Evolutionary conservation across 2,797 vertebrate species (phyloP), one percentile per base, ranked within the genome.

Genomic region (Etheostoma perlongum): DNA sequence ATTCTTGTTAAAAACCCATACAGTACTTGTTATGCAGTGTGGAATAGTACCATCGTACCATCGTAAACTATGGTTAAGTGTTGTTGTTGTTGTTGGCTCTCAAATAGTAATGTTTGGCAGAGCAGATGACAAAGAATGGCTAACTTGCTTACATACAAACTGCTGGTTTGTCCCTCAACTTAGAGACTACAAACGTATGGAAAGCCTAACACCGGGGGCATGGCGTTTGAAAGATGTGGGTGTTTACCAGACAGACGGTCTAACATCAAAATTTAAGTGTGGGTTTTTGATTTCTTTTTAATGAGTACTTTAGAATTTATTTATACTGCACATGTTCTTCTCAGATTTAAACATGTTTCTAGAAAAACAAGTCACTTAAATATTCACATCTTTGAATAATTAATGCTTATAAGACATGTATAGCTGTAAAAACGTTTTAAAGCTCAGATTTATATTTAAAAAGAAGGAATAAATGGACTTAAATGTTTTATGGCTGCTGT

Each of bases 361-460:
- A 58, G 11, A 21, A 48, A 46, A 66, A 72, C 3, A 9, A 58
- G 16, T 46, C 6, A 7, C 4, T 51, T 51, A 14, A 44, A 64
- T 51, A 48, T 40, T 62, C 21, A 4, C 55, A 13, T 54, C 40
- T 54, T 65, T 79, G 61, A 76, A 68, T 60, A 51, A 59, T 64
- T 65, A 4, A 21, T 55, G 53, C 59, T 23, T 4, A 44, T 48
- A 47, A 15, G 19, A 69, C 23, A 79, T 72, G 59, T 13, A 57
- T 27, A 79, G 21, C 49, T 60, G 15, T 61, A 68, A 46, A 76
- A 52, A n/a, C 30, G 1, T 27, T 66, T 64, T 77, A 66, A 72
- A 74, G 49, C 68, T 76, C 13, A 60, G 15, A 65, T 76, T 47
- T 79, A 18, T 76, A 60, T 59, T 59, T 40, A 76, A 64, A 68